These are phyloP conservation scores for Tachysurus vachellii DNA, from an alignment of 2,113 vertebrate genomes.

Conservation along the genomic window DNA sequence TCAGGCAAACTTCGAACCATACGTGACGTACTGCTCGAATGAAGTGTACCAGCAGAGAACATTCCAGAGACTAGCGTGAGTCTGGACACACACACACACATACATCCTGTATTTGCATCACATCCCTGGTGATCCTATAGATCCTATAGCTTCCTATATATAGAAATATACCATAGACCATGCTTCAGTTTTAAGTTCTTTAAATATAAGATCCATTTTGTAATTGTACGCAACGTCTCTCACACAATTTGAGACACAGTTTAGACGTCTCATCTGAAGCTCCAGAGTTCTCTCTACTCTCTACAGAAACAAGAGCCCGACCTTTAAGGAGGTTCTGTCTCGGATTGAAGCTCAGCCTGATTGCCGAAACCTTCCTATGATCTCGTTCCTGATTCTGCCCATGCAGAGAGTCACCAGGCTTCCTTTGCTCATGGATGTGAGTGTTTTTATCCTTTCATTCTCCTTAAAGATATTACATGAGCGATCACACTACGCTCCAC, in stretches of 20 bases:
- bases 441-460: constrained; percentile 48
- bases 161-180: background rate
- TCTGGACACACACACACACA: constrained; percentile 3
- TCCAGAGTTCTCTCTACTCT: background rate
- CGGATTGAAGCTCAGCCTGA: constrained; percentile 88
- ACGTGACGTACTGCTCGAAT: constrained; percentile 94
- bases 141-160: no score
- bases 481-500: background rate
- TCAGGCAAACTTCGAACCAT: constrained; percentile 87
- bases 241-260: background rate
- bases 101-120: background rate
- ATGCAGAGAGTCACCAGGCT: constrained; percentile 98
- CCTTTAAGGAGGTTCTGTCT: constrained; percentile 85
- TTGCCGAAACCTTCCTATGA: constrained; percentile 93
- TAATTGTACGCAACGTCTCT: background rate
- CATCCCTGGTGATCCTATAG: background rate
- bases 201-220: background rate
- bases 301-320: constrained; percentile 78
- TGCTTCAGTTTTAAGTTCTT: background rate
- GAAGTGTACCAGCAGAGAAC: constrained; percentile 97
- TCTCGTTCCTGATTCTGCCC: constrained; percentile 97
- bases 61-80: constrained; percentile 90
- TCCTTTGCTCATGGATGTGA: constrained; percentile 95
- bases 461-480: background rate
- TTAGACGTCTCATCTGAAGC: background rate